Base-by-base conservation (phyloP, 2,797 vertebrate genomes). In the Helarctos malayanus region DNA sequence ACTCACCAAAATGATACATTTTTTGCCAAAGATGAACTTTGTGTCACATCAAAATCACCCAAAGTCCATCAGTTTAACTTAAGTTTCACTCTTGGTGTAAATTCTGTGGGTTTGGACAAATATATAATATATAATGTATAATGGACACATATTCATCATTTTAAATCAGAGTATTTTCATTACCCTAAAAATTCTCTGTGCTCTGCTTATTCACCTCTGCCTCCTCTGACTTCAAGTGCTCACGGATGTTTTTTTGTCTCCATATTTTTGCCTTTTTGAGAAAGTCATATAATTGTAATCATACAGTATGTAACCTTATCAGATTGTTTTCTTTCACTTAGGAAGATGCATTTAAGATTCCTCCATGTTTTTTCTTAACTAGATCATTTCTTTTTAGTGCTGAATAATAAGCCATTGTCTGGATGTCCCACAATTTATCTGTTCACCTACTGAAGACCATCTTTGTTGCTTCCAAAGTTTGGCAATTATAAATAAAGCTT, bases 381-480 rank as follows among this genome's bases (percentile, higher is more conserved):
- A 29, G 12, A 18, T 65, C 8, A 35, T 94, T 89, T 94, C 29
- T 35, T 75, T 94, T 82, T 82, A 65, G 68, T 65, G 78, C 21
- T 94, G 35, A 54, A 56, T 94, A 65, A 54, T 63, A 82, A 54
- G 45, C 85, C 21, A n/a, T 35, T 63, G 45, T 73, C 21, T 89
- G 15, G 11, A 75, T 35, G 21, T 94, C 29, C 47, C 56, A 63
- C 9, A 27, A 59, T 41, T 81, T 82, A 61, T 79, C 29, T 45
- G 45, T 73, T 82, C 23, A 13, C 65, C 68, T 52, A 75, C 25
- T 32, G 47, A 82, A 54, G 38, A 32, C 54, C 35, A 68, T 86
- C 10, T 94, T 75, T 76, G 68, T 65, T 94, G 78, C 78, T 89
- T 83, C 29, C 47, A 75, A 89, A 59, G 45, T 65, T 83, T 83